These are phyloP conservation scores for Nematolebias whitei DNA, from an alignment of 2,113 vertebrate species.

Conservation along the genomic window DNA sequence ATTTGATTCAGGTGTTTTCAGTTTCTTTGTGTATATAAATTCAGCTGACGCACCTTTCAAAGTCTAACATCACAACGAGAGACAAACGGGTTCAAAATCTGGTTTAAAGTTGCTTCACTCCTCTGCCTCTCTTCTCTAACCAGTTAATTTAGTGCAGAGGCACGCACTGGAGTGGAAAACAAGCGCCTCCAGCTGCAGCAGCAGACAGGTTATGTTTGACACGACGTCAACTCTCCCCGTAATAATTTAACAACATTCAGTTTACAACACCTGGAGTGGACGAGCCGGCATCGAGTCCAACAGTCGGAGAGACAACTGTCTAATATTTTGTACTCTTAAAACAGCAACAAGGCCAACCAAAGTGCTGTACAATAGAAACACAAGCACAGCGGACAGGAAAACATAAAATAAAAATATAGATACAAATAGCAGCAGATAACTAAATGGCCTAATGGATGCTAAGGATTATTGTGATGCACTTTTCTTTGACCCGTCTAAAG, in stretches of 20 bases:
- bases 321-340: too few relatives aligned
- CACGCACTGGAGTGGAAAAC: constrained; percentile 60
- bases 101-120: constrained; percentile 18
- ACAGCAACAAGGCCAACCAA: too few relatives aligned
- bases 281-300: constrained; percentile 3
- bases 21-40: not conserved
- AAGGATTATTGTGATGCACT: too few relatives aligned
- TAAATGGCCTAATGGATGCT: too few relatives aligned
- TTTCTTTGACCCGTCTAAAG: too few relatives aligned
- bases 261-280: constrained; percentile 16
- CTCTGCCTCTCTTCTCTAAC: constrained; percentile 37
- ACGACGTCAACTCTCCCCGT: constrained; percentile 22
- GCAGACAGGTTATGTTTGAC: constrained; percentile 36
- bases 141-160: constrained; percentile 49
- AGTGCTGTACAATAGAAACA: too few relatives aligned
- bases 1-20: too few relatives aligned
- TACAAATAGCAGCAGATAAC: too few relatives aligned
- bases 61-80: not conserved
- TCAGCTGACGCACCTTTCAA: not conserved
- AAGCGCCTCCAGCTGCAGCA: constrained; percentile 43
- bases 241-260: constrained; percentile 38
- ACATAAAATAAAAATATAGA: too few relatives aligned
- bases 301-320: too few relatives aligned
- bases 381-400: too few relatives aligned
- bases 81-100: constrained; percentile 2